Conservation (phyloP, 2,888 invertebrate genomes). For the Drosophila koepferae region DNA sequence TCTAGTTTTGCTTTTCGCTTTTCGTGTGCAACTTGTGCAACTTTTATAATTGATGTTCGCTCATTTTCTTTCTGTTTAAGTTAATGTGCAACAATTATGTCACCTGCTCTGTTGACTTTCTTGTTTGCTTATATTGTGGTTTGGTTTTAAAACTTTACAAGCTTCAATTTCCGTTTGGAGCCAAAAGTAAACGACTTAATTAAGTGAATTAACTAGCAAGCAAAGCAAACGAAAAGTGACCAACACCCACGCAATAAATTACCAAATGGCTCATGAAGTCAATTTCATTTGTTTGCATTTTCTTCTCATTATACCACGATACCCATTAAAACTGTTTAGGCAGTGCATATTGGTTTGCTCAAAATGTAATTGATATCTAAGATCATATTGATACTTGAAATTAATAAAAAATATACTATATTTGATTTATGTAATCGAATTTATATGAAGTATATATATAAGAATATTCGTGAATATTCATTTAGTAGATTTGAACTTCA, state of each 20-base stretch:
- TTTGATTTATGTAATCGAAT: neutral
- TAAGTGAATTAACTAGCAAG: slow-evolving; percentile 31
- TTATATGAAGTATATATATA: neutral
- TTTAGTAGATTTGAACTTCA: neutral
- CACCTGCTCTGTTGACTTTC: slow-evolving; percentile 34
- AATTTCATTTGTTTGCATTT: slow-evolving; percentile 25
- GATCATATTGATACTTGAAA: neutral
- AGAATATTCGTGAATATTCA: neutral
- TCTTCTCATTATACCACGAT: neutral
- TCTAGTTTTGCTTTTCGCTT: slow-evolving; percentile 11
- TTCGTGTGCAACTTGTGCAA: slow-evolving; percentile 25
- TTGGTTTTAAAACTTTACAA: slow-evolving; percentile 32
- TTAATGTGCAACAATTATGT: slow-evolving; percentile 59
- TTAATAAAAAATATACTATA: neutral
- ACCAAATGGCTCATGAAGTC: slow-evolving; percentile 37
- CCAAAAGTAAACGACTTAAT: slow-evolving; percentile 31
- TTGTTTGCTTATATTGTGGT: slow-evolving; percentile 38
- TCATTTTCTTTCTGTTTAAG: neutral
- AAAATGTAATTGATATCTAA: no score
- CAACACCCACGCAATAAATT: slow-evolving; percentile 41
- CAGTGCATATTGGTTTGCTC: neutral
- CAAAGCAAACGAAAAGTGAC: slow-evolving; percentile 7
- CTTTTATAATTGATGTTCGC: slow-evolving; percentile 11
- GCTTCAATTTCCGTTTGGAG: slow-evolving; percentile 66
- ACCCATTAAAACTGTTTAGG: neutral